Evolutionary conservation across 2,113 vertebrate genomes (phyloP).

Genomic region (Cyprinodon tularosa): DNA sequence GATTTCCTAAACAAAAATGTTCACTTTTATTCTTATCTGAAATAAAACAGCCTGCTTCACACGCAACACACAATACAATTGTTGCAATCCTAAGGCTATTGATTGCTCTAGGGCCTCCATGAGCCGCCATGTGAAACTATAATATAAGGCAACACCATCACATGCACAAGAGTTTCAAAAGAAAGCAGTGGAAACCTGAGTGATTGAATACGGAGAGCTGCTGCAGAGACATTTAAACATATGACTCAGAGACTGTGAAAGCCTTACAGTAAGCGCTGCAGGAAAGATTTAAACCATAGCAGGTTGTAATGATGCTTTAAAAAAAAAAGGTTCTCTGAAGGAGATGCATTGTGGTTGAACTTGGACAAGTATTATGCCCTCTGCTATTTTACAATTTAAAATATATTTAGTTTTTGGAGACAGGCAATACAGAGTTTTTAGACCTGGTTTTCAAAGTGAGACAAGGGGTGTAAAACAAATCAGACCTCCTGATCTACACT

Average conservation of each 20-base stretch:
- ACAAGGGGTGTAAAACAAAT: too few species aligned
- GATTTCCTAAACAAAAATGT: not conserved
- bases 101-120: not conserved
- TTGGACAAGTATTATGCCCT: not conserved
- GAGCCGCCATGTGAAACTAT: not conserved
- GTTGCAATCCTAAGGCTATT: not conserved
- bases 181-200: not conserved
- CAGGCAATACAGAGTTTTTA: too few species aligned
- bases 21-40: not conserved
- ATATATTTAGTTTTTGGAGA: too few species aligned
- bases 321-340: not conserved
- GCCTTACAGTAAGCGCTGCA: too few species aligned
- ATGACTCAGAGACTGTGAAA: not conserved
- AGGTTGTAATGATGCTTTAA: not conserved
- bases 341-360: not conserved
- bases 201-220: not conserved
- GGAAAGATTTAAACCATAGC: too few species aligned
- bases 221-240: not conserved
- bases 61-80: not conserved
- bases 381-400: not conserved
- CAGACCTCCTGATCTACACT: too few species aligned
- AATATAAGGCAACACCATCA: not conserved
- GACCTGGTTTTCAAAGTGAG: too few species aligned
- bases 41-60: not conserved
- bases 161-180: not conserved